Conservation (phyloP, 2,113 vertebrate species). For the Paralichthys olivaceus region DNA sequence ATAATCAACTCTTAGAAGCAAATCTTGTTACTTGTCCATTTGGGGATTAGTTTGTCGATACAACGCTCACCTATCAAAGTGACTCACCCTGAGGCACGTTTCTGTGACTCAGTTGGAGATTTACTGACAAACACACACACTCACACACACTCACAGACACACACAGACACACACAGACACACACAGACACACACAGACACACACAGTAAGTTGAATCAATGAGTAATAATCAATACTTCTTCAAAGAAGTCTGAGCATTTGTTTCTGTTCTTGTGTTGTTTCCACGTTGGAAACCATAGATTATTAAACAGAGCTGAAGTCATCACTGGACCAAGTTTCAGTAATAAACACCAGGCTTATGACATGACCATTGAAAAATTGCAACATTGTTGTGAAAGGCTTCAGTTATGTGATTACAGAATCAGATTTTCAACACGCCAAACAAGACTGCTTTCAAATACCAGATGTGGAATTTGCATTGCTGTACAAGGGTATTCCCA, state of each 20-base stretch:
- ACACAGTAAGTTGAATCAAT: background rate
- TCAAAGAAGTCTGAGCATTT: background rate
- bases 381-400: background rate
- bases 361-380: background rate
- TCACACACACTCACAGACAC: no score
- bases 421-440: background rate
- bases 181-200: background rate
- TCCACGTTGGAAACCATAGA: background rate
- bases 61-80: conserved; percentile 49
- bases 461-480: no score
- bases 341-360: no score
- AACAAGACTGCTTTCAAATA: background rate
- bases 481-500: no score
- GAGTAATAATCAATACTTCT: background rate
- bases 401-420: background rate
- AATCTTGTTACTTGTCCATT: conserved; percentile 65
- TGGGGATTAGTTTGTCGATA: conserved; percentile 51
- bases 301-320: background rate
- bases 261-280: background rate
- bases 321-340: background rate
- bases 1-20: conserved; percentile 44
- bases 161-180: background rate
- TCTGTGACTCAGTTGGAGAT: conserved; percentile 48
- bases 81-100: conserved; percentile 58
- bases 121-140: conserved; percentile 9